Base-by-base conservation (phyloP, 2,113 vertebrate species). In the Sylvilagus bachmani region DNA sequence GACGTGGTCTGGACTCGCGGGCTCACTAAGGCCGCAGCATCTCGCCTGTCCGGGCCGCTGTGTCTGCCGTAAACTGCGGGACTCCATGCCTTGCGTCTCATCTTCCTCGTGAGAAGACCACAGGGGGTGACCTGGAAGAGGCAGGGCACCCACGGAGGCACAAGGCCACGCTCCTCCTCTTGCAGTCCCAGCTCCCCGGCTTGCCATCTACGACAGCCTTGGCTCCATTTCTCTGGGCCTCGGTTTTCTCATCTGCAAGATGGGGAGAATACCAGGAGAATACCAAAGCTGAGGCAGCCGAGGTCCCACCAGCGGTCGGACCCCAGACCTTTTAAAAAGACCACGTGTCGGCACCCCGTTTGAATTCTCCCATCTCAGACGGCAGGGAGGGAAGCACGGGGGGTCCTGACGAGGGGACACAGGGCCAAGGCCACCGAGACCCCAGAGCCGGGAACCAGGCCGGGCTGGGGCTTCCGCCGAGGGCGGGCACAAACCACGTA, bases 221-320 rank as follows among this genome's bases (percentile, higher is more conserved):
- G 66, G 25, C 11, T 29, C 49, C 10, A 14, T 12, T 77, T 79
- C 51, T 67, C 49, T 16, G 5, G 51, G 53, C 33, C 66, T 81
- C 64, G 19, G 31, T 79, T 70, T 93, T 49, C 61, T 89, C 61
- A n/a, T 75, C 49, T 95, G 51, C 81, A 83, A 66, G 87, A 69
- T 55, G 33, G 64, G 69, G 61, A 83, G 10, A 75, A 3, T 31
- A 51, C 64, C 14, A 62, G 44, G 62, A 53, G 66, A 14, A 14
- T 3, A 21, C 31, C 55, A 31, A 38, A 87, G n/a, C 58, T 73
- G 25, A 62, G 93, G 51, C 81, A 83, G 64, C 70, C 55, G 25
- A 89, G 66, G 14, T 53, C 25, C 25, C 14, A 29, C 61, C 79
- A 5, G 2, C 11, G 55, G 55, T 33, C 74, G 17, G 38, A 78